Base-by-base conservation (phyloP, 30 jellyfish, hydroid and myxozoan species). In the Aurelia aurita region DNA sequence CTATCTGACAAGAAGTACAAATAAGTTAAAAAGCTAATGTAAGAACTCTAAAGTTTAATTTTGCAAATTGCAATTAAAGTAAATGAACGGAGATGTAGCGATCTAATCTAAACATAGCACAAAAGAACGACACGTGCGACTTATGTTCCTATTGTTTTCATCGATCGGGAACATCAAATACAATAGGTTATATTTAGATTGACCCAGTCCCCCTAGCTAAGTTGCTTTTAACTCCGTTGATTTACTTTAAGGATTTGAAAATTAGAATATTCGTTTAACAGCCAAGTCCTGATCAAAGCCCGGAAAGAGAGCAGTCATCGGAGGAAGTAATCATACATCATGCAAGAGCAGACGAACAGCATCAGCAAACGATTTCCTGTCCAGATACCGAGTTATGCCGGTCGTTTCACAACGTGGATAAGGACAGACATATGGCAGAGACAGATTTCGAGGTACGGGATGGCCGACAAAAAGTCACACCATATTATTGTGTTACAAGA, bases 221-320 rank as follows among this genome's bases (percentile, higher is more conserved):
- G n/a, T n/a, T n/a, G n/a, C n/a, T n/a, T n/a, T n/a, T n/a, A n/a
- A n/a, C n/a, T n/a, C n/a, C n/a, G n/a, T n/a, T n/a, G n/a, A n/a
- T n/a, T n/a, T n/a, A n/a, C n/a, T n/a, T n/a, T n/a, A n/a, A n/a
- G n/a, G n/a, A n/a, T n/a, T n/a, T n/a, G n/a, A n/a, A n/a, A n/a
- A n/a, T n/a, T n/a, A n/a, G n/a, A n/a, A n/a, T n/a, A n/a, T n/a
- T n/a, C n/a, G n/a, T n/a, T n/a, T n/a, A n/a, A 53, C 63, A 53
- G 63, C 63, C 63, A 53, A 53, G 5, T 53, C 63, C 63, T 53
- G 63, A 53, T 53, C 59, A 47, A 47, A 53, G 63, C 63, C 63
- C 5, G 63, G 63, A 53, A 53, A 53, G 63, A 53, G 63, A 53
- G 63, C 63, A 53, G 63, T 20, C 63, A 53, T 2, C 63, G 5